These are phyloP conservation scores for Drosophila busckii DNA, from an alignment of 1,140 invertebrate species.

Conservation along the genomic window DNA sequence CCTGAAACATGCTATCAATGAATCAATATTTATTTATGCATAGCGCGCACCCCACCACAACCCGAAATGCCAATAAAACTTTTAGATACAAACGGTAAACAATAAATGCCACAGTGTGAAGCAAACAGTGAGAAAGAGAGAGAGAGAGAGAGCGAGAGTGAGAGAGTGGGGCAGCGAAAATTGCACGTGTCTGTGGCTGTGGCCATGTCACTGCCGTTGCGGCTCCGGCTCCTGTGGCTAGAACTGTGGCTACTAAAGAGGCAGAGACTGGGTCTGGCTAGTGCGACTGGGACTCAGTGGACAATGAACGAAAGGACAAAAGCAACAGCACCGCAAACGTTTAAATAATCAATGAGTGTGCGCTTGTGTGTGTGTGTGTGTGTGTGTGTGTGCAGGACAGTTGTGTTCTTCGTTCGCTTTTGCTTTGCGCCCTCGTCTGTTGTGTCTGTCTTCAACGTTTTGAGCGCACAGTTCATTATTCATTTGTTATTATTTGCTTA, in stretches of 20 bases:
- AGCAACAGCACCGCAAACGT: conserved; percentile 40
- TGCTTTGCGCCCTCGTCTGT: conserved; percentile 19
- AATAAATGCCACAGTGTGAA: conserved; percentile 41
- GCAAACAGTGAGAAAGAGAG: too few relatives aligned
- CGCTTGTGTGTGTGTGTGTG: conserved; percentile 10
- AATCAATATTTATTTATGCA: conserved; percentile 44
- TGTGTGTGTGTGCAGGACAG: conserved; percentile 16
- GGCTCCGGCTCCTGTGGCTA: not conserved
- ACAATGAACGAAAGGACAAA: conserved; percentile 10
- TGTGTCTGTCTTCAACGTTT: too few relatives aligned
- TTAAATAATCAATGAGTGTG: conserved; percentile 50
- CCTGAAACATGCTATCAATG: conserved; percentile 1
- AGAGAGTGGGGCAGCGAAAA: not conserved
- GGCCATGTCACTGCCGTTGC: not conserved
- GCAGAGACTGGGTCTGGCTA: too few relatives aligned
- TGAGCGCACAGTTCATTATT: conserved; percentile 43
- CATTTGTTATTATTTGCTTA: conserved; percentile 43
- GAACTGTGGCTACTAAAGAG: not conserved
- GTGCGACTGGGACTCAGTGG: conserved; percentile 1
- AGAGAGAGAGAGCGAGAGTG: too few relatives aligned
- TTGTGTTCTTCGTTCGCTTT: not conserved
- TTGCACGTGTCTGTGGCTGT: conserved; percentile 4
- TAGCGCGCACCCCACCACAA: too few relatives aligned
- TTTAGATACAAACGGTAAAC: conserved; percentile 40
- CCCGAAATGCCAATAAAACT: conserved; percentile 32